These are phyloP conservation scores for Pemphredon lugubris DNA, from an alignment of 2,888 invertebrate genomes.

Conservation along the genomic window DNA sequence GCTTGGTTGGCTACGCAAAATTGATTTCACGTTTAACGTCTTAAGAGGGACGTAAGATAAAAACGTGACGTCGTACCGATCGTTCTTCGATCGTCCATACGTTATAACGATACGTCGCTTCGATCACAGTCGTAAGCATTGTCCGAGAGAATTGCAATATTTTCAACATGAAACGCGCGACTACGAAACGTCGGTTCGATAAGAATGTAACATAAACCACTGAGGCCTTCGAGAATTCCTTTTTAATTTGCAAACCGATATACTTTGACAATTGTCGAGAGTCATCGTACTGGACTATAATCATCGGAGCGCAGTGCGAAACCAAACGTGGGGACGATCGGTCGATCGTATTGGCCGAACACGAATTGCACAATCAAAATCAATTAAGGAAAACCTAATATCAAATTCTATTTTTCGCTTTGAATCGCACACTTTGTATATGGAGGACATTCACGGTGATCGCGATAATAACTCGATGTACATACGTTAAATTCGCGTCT, in stretches of 20 bases:
- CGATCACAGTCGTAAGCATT: constrained; percentile 25
- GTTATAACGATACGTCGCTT: constrained; percentile 19
- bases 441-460: background rate
- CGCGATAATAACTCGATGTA: constrained; percentile 10
- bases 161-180: background rate
- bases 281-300: background rate
- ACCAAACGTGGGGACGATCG: background rate
- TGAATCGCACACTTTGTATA: no score
- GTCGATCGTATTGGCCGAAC: background rate
- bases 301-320: background rate
- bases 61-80: constrained; percentile 1
- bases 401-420: constrained; percentile 3
- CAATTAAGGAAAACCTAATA: background rate
- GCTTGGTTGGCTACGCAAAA: no score
- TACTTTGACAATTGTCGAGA: background rate
- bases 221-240: constrained; percentile 3
- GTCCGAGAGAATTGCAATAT: background rate
- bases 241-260: constrained; percentile 1
- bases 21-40: no score
- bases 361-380: background rate
- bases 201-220: constrained; percentile 3
- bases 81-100: constrained; percentile 29
- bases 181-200: background rate
- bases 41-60: no score
- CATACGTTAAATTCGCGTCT: constrained; percentile 3